Percentiles rank a stretch among this genome's conserved stretches.
These are phyloP conservation scores for Apodemia zela DNA, from an alignment of 2,888 invertebrate genomes.

Conservation along the genomic window DNA sequence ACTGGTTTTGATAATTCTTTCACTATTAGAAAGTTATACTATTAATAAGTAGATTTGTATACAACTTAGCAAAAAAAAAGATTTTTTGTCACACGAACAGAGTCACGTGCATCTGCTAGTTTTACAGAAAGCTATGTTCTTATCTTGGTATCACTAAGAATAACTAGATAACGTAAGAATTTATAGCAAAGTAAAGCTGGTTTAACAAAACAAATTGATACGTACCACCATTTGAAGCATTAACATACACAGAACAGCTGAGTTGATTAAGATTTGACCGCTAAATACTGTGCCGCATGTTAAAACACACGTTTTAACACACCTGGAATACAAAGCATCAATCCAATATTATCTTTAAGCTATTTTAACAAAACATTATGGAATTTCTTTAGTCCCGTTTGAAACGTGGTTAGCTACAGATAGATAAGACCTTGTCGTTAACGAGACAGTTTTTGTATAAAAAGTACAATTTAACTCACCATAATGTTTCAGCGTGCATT, in stretches of 20 bases:
- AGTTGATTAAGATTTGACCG: conserved; percentile 41
- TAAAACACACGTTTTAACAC: conserved; percentile 37
- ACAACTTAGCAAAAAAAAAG: no score
- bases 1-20: no score
- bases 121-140: no score
- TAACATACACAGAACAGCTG: conserved; percentile 29
- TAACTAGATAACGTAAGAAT: no score
- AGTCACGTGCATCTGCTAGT: background rate
- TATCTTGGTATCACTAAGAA: no score
- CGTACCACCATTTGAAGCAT: conserved; percentile 37
- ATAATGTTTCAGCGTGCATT: conserved; percentile 43
- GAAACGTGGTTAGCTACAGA: no score
- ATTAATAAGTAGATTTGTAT: no score
- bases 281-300: conserved; percentile 42
- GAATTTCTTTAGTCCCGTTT: no score
- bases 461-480: conserved; percentile 42
- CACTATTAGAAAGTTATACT: no score
- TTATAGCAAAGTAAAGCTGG: no score
- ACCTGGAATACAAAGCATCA: conserved; percentile 38
- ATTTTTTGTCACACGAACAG: background rate
- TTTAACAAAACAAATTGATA: background rate
- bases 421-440: no score
- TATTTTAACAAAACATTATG: no score
- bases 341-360: background rate
- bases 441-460: conserved; percentile 43